phyloP scores from a whole-genome alignment of 2,888 invertebrate genomes.

The Cetonia aurata region DNA sequence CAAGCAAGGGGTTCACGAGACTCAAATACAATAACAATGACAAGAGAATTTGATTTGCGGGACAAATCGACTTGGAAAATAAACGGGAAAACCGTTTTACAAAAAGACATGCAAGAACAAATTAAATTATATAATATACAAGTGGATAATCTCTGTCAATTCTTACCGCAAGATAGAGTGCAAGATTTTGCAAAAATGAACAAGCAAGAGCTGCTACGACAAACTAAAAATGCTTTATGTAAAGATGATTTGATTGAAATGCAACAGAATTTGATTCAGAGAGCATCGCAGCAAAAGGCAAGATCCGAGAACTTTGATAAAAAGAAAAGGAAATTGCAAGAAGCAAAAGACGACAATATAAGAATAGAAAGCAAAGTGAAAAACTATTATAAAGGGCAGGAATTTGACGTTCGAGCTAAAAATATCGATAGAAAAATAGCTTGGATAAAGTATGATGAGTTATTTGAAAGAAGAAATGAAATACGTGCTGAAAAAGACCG shows the following conservation, averaged over 20 bases:
- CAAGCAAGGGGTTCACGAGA: conserved; percentile 65
- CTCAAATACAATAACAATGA: conserved; percentile 67
- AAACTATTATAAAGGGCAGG: conserved; percentile 77
- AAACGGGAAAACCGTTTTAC: conserved; percentile 68
- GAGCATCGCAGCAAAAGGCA: conserved; percentile 66
- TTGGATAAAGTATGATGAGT: conserved; percentile 75
- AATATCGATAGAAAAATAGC: conserved; percentile 76
- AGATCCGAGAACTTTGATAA: conserved; percentile 54
- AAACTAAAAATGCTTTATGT: conserved; percentile 88
- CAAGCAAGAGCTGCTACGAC: conserved; percentile 82
- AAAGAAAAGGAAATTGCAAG: conserved; percentile 59
- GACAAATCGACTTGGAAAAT: conserved; percentile 74
- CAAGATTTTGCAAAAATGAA: conserved; percentile 96
- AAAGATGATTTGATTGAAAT: conserved; percentile 70
- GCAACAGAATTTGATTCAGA: conserved; percentile 72
- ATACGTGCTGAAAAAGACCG: conserved; percentile 66
- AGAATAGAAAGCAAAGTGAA: conserved; percentile 72
- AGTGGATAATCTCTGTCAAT: conserved; percentile 92
- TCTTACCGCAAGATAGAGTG: conserved; percentile 95
- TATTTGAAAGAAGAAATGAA: conserved; percentile 69
- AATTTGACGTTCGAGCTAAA: conserved; percentile 73
- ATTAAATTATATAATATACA: conserved; percentile 70
- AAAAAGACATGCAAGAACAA: conserved; percentile 71
- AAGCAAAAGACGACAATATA: conserved; percentile 62
- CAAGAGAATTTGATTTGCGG: conserved; percentile 70